Base-by-base conservation (phyloP, 2,888 invertebrate species). In the Liodrosophila aerea region DNA sequence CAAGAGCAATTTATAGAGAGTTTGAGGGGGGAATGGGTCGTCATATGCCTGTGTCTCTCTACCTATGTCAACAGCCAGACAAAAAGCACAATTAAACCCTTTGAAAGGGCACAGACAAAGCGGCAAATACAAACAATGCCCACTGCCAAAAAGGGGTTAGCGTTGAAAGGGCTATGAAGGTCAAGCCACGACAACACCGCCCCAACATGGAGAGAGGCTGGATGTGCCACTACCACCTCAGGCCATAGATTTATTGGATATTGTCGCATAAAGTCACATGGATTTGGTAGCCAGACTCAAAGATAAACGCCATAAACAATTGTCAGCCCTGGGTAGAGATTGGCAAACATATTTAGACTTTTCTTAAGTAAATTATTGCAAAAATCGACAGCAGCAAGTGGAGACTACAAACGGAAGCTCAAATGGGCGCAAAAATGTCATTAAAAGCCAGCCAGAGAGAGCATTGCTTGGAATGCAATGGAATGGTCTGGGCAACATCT, bases 371-470 rank as follows among this genome's bases (percentile, higher is more conserved):
- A 82, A 85, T 82, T 80, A 83, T 76, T 65, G 80, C 83, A 61
- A 64, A 80, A 73, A 70, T 76, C 76, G 80, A 73, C 64, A 71
- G 61, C 46, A 47, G 37, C 16, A 30, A 44, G 30, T 39, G 44
- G 7, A 29, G 36, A 51, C 51, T 47, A 45, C 58, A 57, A 67
- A 72, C 73, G 78, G 85, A 84, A 81, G 70, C 71, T 71, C 61
- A 78, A 81, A 81, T 81, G 81, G 78, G 81, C 83, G 67, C 81
- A 81, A 83, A 82, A 73, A 85, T 85, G 80, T 85, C 81, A 85
- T 82, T 82, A 82, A 85, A 70, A 59, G 66, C 41, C 67, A 70
- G 57, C 58, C 61, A 60, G 53, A 40, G 34, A n/a, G n/a, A n/a
- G n/a, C n/a, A n/a, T n/a, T n/a, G n/a, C n/a, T n/a, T n/a, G n/a